A percentile compares a stretch with the other conserved stretches of the same genome.
phyloP scores from a whole-genome alignment of 2,113 vertebrate genomes.

The Equus przewalskii region DNA sequence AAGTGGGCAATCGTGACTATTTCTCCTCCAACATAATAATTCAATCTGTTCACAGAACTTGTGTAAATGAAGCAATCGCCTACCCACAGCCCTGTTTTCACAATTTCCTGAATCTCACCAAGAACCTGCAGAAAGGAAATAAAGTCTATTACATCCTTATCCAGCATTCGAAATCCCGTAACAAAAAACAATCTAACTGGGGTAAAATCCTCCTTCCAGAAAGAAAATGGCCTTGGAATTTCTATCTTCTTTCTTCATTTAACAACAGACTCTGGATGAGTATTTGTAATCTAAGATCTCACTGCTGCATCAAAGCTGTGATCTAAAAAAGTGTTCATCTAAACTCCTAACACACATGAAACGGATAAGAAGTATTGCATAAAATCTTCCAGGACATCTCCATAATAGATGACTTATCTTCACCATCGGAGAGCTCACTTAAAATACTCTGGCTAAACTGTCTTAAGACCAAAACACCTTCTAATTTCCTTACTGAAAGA shows the following conservation, averaged over 20 bases:
- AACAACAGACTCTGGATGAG: neutral
- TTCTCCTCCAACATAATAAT: constrained; percentile 99
- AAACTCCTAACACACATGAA: constrained; percentile 15
- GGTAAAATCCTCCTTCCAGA: constrained; percentile 27
- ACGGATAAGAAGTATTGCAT: neutral
- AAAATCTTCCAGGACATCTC: constrained; percentile 2
- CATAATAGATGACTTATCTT: neutral
- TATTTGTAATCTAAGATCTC: constrained; percentile 37
- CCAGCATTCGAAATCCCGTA: neutral
- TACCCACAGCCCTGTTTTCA: constrained; percentile 99
- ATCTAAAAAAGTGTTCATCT: neutral
- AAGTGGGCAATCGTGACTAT: constrained; percentile 99
- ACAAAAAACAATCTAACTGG: neutral
- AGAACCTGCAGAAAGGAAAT: constrained; percentile 91
- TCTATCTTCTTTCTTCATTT: constrained; percentile 27
- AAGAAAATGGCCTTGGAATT: constrained; percentile 18
- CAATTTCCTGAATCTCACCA: constrained; percentile 99
- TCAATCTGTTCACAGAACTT: constrained; percentile 99
- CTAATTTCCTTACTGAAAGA: constrained; percentile 35
- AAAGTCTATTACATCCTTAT: constrained; percentile 43
- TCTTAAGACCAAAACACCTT: constrained; percentile 29
- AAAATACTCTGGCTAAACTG: neutral
- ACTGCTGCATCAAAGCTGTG: neutral
- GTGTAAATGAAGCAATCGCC: constrained; percentile 99
- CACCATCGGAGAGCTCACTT: neutral